Evolutionary conservation across 2,888 invertebrate genomes (phyloP), one percentile per base, ranked within the genome.

Genomic region (Panorpa germanica): DNA sequence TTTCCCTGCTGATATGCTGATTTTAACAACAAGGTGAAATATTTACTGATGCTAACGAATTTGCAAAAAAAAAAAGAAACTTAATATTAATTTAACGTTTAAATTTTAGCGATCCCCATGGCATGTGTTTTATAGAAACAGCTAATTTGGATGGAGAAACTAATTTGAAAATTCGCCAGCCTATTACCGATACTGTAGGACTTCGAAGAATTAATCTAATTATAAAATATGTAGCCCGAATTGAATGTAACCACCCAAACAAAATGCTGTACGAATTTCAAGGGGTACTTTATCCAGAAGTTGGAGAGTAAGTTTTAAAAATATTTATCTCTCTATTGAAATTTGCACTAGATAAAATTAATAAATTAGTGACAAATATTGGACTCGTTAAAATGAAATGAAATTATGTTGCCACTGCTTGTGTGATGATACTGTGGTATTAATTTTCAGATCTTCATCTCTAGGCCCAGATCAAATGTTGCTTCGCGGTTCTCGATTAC

Each of bases 81-180:
- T n/a, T n/a, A n/a, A n/a, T n/a, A n/a, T n/a, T 17, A 6, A 28
- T 28, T 10, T 12, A n/a, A n/a, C 3, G 5, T 35, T 16, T 24
- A 24, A 14, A 12, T 49, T 59, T 38, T 41, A 71, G 71, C 51
- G 78, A 80, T 49, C 78, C 80, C 3, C 74, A 78, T 49, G 74
- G 73, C 19, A 76, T 83, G 63, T 78, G 80, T 45, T 83, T 83
- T 47, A 77, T 83, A 39, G 82, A 83, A 55, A 83, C 83, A 5
- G 73, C 82, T 25, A 83, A 82, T 54, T 55, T 83, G 38, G 83
- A 83, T 47, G 83, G 83, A n/a, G 83, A 83, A 53, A 83, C 83
- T 1, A 83, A 83, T 53, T 56, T 83, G 29, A 83, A 83, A 58
- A 72, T 82, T 25, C 60, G 82, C 40, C 80, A 81, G 55, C 77